phyloP scores from a whole-genome alignment of 2,888 invertebrate genomes.

The Ormyrus thymus region DNA sequence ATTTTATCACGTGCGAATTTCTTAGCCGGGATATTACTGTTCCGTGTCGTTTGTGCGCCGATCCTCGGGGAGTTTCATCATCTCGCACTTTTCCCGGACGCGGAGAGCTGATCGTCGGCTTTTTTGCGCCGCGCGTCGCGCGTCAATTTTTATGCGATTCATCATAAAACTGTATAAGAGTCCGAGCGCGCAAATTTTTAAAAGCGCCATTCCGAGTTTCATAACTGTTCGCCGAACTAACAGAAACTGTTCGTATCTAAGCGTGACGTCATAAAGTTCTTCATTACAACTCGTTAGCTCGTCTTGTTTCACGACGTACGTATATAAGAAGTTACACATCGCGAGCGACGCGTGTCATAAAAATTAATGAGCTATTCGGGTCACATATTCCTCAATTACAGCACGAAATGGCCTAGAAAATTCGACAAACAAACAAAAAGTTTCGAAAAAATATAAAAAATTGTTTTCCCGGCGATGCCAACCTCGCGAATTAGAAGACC shows the following conservation, averaged over 20 bases:
- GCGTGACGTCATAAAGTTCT: conserved; percentile 5
- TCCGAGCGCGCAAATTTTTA: conserved; percentile 2
- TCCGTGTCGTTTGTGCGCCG: not conserved
- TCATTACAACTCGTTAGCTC: not conserved
- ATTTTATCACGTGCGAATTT: not conserved
- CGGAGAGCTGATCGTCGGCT: too few relatives aligned
- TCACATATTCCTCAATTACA: conserved; percentile 4
- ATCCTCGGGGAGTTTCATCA: not conserved
- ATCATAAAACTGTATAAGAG: not conserved
- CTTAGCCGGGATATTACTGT: not conserved
- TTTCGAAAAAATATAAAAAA: not conserved
- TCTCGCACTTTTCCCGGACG: not conserved
- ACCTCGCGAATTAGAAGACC: too few relatives aligned
- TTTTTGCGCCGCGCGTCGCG: too few relatives aligned
- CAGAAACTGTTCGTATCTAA: conserved; percentile 5
- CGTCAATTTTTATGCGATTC: not conserved
- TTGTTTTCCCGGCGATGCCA: conserved; percentile 8
- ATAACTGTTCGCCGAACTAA: not conserved
- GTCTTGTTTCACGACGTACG: not conserved
- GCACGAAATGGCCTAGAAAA: not conserved
- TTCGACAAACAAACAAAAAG: too few relatives aligned
- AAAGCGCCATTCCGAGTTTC: not conserved
- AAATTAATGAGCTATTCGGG: conserved; percentile 31
- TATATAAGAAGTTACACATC: not conserved
- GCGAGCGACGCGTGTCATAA: not conserved